Evolutionary conservation across 2,888 invertebrate genomes (phyloP), one percentile per base, ranked within the genome.

Genomic region (Ganaspis brasiliensis): DNA sequence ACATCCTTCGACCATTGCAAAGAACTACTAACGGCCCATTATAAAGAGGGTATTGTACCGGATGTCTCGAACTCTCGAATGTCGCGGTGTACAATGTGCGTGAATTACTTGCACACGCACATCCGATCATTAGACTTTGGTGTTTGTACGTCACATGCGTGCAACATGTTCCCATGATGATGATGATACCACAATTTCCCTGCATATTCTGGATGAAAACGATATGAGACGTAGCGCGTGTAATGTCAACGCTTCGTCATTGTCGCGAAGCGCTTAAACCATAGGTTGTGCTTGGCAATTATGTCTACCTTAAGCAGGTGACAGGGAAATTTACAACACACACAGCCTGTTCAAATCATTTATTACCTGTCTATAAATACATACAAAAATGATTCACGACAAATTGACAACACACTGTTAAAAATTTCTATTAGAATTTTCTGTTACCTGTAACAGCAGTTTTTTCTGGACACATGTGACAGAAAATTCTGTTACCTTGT

Each of bases 101-200:
- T 40, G 63, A 63, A 40, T 63, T 59, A 16, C 59, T n/a, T 40
- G 37, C 63, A 37, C 37, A 40, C 37, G 40, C 19, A 63, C 31
- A 35, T 59, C 31, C 63, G 40, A 40, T 63, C 63, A 63, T 59
- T 59, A 59, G 59, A 59, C n/a, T 19, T 63, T 21, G 16, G 40
- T 37, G 63, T 40, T 63, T 35, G 40, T 40, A 21, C 37, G 63
- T 63, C 63, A 12, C 63, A 63, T 63, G 40, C 63, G 63, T 21
- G 37, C 63, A 63, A 40, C 37, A 63, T 63, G 63, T 21, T 63
- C 37, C 37, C 63, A 63, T 40, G 56, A 52, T 52, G 52, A 52
- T 52, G 61, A 61, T 19, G 35, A 35, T 31, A 61, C 61, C 61
- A 61, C 37, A 61, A 19, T 63, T 63, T 63, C 63, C 63, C 61